phyloP scores from a whole-genome alignment of 2,113 vertebrate species.

The Scartelaos histophorus region DNA sequence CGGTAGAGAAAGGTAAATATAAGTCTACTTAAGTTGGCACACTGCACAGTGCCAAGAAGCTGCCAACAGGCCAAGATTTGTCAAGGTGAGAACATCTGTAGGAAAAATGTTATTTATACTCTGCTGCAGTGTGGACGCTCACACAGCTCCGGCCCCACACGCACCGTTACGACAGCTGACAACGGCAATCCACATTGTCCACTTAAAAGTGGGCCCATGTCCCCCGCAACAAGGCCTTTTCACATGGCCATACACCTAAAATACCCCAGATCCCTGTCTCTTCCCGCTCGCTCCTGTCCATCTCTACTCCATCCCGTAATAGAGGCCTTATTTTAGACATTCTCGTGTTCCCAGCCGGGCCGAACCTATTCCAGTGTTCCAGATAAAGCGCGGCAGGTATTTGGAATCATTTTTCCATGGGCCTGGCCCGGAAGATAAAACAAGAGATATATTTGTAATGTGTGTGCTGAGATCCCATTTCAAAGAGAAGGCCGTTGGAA shows the following conservation, averaged over 20 bases:
- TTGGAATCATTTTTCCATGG: constrained; percentile 81
- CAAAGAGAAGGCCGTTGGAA: constrained; percentile 76
- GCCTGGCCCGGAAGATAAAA: constrained; percentile 76
- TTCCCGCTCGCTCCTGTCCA: constrained; percentile 70
- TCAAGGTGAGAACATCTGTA: constrained; percentile 75
- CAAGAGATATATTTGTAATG: constrained; percentile 79
- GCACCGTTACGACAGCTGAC: constrained; percentile 70
- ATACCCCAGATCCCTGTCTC: constrained; percentile 66
- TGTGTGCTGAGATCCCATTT: constrained; percentile 74
- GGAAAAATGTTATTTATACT: constrained; percentile 75
- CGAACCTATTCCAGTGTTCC: constrained; percentile 78
- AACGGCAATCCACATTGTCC: constrained; percentile 56
- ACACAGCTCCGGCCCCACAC: constrained; percentile 56
- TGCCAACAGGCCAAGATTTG: constrained; percentile 52
- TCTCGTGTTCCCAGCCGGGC: constrained; percentile 74
- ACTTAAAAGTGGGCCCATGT: constrained; percentile 68
- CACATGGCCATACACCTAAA: constrained; percentile 69
- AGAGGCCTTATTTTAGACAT: constrained; percentile 78
- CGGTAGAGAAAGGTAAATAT: constrained; percentile 40
- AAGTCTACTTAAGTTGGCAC: constrained; percentile 39
- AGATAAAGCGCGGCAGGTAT: constrained; percentile 79
- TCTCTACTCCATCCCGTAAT: constrained; percentile 75
- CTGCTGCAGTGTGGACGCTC: constrained; percentile 51
- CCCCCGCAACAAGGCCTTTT: constrained; percentile 71
- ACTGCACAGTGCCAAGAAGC: constrained; percentile 48